Percentiles rank a stretch among this genome's conserved stretches.
Evolutionary conservation across 1,140 invertebrate genomes (phyloP).

Genomic region (Argopecten irradians): DNA sequence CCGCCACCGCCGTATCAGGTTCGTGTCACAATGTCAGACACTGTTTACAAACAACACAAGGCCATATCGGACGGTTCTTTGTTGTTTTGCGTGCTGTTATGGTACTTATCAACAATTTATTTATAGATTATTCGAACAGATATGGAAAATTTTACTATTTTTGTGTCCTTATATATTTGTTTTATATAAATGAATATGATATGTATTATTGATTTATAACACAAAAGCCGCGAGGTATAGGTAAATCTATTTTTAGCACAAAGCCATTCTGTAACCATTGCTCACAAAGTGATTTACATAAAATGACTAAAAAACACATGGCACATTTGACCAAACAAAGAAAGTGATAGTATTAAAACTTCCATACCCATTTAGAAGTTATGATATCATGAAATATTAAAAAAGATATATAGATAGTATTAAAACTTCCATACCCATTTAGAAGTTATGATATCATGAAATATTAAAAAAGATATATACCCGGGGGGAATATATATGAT

Average conservation of each 20-base stretch:
- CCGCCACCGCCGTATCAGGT: conserved; percentile 78
- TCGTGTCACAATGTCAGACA: conserved; percentile 34
- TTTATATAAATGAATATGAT: background rate
- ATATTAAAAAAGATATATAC: too few relatives aligned
- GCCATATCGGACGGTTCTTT: conserved; percentile 20
- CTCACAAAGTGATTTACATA: background rate
- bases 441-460: too few relatives aligned
- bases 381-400: too few relatives aligned
- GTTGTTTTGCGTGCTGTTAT: background rate
- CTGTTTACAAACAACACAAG: background rate
- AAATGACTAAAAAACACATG: background rate
- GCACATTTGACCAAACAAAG: too few relatives aligned
- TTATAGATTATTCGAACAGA: background rate
- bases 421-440: too few relatives aligned
- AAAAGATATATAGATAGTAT: too few relatives aligned
- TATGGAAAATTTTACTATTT: background rate
- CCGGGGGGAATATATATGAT: too few relatives aligned
- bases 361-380: too few relatives aligned
- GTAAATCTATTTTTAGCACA: conserved; percentile 42
- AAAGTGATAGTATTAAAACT: too few relatives aligned
- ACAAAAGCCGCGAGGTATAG: background rate
- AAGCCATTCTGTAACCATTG: conserved; percentile 19
- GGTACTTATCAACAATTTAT: background rate
- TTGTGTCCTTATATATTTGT: background rate
- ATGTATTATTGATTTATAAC: background rate